These are phyloP conservation scores for Lethenteron reissneri DNA, from an alignment of 2,113 vertebrate species.

Conservation along the genomic window DNA sequence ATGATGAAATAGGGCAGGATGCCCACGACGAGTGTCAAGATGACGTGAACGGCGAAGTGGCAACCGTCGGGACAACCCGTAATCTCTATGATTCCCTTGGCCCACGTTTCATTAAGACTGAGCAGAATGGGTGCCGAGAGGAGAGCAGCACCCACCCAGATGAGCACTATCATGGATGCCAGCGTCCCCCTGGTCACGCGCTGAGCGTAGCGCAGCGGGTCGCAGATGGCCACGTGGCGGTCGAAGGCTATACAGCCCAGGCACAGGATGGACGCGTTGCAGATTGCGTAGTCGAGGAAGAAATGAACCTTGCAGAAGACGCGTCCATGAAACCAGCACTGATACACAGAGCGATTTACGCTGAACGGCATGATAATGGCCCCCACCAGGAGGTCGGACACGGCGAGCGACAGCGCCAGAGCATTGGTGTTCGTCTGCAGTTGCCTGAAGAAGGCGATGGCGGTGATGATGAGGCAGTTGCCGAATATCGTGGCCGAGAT, in stretches of 20 bases:
- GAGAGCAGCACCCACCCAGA: too few relatives aligned
- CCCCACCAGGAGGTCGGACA: constrained; percentile 21
- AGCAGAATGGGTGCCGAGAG: constrained; percentile 34
- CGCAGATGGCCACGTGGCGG: constrained; percentile 20
- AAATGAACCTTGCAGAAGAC: constrained; percentile 22
- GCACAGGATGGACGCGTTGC: constrained; percentile 23
- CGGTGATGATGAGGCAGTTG: constrained; percentile 20
- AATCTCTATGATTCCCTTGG: constrained; percentile 34
- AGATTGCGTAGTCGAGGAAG: constrained; percentile 24
- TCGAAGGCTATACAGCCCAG: constrained; percentile 21
- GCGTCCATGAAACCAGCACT: constrained; percentile 23
- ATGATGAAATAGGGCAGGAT: constrained; percentile 61
- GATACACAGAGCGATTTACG: constrained; percentile 24
- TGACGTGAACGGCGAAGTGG: constrained; percentile 56
- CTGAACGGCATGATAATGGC: constrained; percentile 22
- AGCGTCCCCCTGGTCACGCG: too few relatives aligned
- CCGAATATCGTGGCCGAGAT: constrained; percentile 11
- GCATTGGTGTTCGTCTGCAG: constrained; percentile 25
- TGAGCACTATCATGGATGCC: too few relatives aligned
- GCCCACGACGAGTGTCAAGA: constrained; percentile 52
- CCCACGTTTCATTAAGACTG: constrained; percentile 91
- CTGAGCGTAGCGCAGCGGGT: constrained; percentile 16
- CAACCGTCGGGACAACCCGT: constrained; percentile 59
- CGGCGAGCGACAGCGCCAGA: constrained; percentile 21
- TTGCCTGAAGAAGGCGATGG: constrained; percentile 23